These are phyloP conservation scores for Sciurus niger DNA, from an alignment of 2,113 vertebrate species.

Conservation along the genomic window DNA sequence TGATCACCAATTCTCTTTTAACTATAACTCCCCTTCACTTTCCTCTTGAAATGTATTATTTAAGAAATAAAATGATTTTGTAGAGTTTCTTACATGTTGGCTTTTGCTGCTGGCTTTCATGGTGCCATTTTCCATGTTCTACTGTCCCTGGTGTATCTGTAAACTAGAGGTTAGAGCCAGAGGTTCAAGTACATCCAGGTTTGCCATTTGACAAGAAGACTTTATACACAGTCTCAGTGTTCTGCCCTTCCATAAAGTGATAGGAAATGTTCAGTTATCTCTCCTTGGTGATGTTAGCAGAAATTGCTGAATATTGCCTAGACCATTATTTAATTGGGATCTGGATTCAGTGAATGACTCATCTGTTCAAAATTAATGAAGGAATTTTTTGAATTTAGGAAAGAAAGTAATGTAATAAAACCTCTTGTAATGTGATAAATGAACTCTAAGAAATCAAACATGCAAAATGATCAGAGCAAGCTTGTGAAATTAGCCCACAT, in stretches of 20 bases:
- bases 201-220: constrained; percentile 17
- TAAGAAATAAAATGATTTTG: not conserved
- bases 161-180: not conserved
- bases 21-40: not conserved
- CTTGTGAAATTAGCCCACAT: not conserved
- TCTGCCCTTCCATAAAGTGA: not conserved
- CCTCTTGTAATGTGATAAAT: not conserved
- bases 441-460: not conserved
- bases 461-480: not conserved
- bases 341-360: constrained; percentile 33
- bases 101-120: not conserved
- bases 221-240: not conserved
- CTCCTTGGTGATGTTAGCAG: not conserved
- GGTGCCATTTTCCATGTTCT: constrained; percentile 51
- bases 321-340: not conserved
- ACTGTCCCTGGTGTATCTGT: not conserved
- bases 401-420: not conserved
- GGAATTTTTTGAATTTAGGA: not conserved
- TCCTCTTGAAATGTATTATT: not conserved
- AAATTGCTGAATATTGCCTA: not conserved
- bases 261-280: not conserved
- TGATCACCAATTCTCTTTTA: constrained; percentile 28
- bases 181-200: not conserved
- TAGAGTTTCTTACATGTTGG: not conserved
- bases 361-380: constrained; percentile 50